Base-by-base conservation (phyloP, 2,113 vertebrate species). In the Daubentonia madagascariensis region DNA sequence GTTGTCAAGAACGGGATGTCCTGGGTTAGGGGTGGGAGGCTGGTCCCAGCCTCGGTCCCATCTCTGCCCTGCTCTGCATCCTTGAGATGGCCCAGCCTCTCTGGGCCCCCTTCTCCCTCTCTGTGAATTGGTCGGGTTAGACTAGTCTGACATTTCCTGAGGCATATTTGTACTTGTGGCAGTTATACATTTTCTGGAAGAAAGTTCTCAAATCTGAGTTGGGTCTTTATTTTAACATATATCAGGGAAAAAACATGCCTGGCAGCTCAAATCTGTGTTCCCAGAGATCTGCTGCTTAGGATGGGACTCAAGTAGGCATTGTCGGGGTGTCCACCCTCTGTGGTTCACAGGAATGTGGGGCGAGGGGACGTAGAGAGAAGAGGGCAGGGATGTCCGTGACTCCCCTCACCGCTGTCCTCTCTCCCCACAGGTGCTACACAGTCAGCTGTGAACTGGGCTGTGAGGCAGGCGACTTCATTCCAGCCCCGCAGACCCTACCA, bases 371-470 rank as follows among this genome's bases (percentile, higher is more conserved):
- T 30, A 17, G 61, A 54, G 20, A 59, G 32, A 6, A 37, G 68
- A 28, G 78, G 37, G 23, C 1, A 11, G 20, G 73, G 20, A 25
- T 0, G 14, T 8, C 35, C 20, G 0, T 2, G 6, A 54, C 16
- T n/a, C 72, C 32, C 28, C 43, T 96, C 83, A 78, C 30, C 0
- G 0, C 25, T 32, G 61, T 65, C 59, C 59, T 97, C 63, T 97
- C 78, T 95, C 83, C 83, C 92, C 25, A 48, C 94, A 98, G 97
- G 87, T 20, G 9, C 75, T 7, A 22, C 22, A 5, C 22, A 12
- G 35, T 84, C 87, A 67, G 78, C 98, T 72, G 4, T 65, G 86
- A 70, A 4, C 35, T 30, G 5, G 32, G 84, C 7, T 3, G 18
- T 32, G 43, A 96, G 59, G 48, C 14, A 32, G 8, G 32, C 89